phyloP scores from a whole-genome alignment of 1,140 invertebrate species.

The Myzus persicae region DNA sequence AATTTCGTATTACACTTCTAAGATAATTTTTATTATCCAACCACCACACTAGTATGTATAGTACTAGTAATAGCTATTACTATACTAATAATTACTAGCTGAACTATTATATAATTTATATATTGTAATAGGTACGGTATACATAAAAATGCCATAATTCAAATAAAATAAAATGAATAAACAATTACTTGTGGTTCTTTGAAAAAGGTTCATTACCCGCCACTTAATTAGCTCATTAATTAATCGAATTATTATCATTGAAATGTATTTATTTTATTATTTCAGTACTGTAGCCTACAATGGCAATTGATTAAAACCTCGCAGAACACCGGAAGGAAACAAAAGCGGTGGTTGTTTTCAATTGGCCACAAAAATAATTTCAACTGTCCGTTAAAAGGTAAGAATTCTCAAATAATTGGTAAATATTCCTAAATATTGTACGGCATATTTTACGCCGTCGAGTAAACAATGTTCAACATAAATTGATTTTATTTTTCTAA shows the following conservation, averaged over 20 bases:
- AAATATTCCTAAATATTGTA: not conserved
- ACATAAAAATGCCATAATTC: not conserved
- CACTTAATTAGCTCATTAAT: not conserved
- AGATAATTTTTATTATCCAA: too few relatives aligned
- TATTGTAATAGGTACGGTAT: not conserved
- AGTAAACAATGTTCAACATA: too few relatives aligned
- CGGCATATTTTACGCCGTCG: not conserved
- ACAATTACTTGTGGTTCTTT: not conserved
- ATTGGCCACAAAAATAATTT: not conserved
- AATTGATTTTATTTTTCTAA: not conserved
- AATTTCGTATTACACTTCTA: too few relatives aligned
- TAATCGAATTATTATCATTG: not conserved
- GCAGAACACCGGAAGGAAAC: too few relatives aligned
- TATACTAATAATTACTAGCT: too few relatives aligned
- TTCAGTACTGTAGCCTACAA: not conserved
- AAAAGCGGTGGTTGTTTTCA: not conserved
- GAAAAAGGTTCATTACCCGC: not conserved
- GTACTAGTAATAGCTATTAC: too few relatives aligned
- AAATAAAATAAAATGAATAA: not conserved
- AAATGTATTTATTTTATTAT: not conserved
- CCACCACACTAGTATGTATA: too few relatives aligned
- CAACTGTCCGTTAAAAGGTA: conserved; percentile 24
- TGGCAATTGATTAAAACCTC: not conserved
- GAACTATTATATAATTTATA: too few relatives aligned
- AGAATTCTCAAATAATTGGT: not conserved